These are phyloP conservation scores for Meandrusa payeni DNA, from an alignment of 2,888 invertebrate species.

Conservation along the genomic window DNA sequence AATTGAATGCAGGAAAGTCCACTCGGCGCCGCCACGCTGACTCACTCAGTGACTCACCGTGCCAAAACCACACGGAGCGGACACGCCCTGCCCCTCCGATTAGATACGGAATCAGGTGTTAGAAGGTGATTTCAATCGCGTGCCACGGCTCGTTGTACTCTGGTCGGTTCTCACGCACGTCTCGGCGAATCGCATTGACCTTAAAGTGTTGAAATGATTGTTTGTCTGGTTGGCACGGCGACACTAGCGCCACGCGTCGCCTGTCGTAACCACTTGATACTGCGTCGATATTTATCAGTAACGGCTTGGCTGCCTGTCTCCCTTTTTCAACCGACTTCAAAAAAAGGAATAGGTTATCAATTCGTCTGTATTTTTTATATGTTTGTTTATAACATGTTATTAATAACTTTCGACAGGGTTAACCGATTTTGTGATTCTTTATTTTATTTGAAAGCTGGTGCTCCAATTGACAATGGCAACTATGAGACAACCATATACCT, in stretches of 20 bases:
- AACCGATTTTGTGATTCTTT: no score
- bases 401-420: no score
- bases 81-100: conserved; percentile 35
- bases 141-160: conserved; percentile 34
- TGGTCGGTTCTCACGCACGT: conserved; percentile 55
- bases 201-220: conserved; percentile 30
- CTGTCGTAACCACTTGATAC: no score
- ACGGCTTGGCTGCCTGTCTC: no score
- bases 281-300: no score
- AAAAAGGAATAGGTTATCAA: no score
- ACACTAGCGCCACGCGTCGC: neutral
- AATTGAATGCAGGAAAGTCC: conserved; percentile 43
- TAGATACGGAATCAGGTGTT: conserved; percentile 3
- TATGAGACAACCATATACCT: no score
- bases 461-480: no score
- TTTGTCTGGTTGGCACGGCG: conserved; percentile 21
- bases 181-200: conserved; percentile 35
- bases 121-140: conserved; percentile 33
- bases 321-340: no score
- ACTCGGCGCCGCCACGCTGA: conserved; percentile 31
- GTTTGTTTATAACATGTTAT: no score
- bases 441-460: no score
- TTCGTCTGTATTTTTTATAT: no score
- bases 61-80: conserved; percentile 37
- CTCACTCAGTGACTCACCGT: conserved; percentile 39